A percentile compares a stretch with the other conserved stretches of the same genome.
Evolutionary conservation across 2,113 vertebrate genomes (phyloP).

Genomic region (Aegithalos caudatus): DNA sequence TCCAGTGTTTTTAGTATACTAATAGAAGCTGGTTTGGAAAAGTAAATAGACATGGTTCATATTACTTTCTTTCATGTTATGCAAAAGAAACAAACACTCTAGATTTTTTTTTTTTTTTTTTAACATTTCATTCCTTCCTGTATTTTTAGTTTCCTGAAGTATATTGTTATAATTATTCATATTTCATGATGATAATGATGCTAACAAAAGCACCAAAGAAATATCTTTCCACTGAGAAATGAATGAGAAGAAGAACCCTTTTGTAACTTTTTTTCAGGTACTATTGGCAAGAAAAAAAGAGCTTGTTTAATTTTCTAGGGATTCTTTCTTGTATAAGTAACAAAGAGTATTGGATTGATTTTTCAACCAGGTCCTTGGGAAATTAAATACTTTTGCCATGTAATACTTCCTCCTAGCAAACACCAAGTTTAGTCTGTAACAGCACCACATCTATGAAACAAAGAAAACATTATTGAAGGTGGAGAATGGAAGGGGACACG

Average conservation of each 20-base stretch:
- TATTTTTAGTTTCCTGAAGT: neutral
- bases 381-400: conserved; percentile 25
- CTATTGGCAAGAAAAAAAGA: neutral
- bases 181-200: neutral
- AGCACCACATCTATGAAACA: neutral
- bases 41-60: neutral
- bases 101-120: neutral
- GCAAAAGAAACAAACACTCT: neutral
- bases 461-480: neutral
- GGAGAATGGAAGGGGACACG: neutral
- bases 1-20: neutral
- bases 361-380: neutral
- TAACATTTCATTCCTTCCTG: neutral
- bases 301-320: neutral
- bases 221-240: neutral
- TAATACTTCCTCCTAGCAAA: conserved; percentile 1
- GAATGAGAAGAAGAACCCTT: neutral
- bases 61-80: neutral
- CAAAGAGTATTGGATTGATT: neutral
- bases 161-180: neutral
- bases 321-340: neutral
- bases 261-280: neutral
- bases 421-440: neutral
- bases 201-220: neutral
- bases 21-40: neutral